Percentiles rank a stretch among this genome's conserved stretches.
These are phyloP conservation scores for Dolichotis patagonum DNA, from an alignment of 2,113 vertebrate species.

Conservation along the genomic window DNA sequence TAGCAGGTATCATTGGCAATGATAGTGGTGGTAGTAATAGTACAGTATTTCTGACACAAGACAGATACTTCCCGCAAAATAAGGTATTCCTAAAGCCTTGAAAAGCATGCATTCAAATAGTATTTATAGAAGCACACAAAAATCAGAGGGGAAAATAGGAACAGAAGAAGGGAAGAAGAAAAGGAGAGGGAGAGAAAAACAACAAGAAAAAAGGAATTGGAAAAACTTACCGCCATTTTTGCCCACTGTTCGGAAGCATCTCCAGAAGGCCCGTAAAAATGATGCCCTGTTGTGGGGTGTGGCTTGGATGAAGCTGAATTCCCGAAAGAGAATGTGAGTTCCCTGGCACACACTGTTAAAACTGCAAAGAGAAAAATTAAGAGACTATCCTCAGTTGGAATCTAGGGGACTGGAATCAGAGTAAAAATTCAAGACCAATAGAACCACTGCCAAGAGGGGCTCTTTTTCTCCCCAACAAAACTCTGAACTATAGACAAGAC, in stretches of 20 bases:
- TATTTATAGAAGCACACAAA: slow-evolving; percentile 50
- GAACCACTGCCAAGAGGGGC: slow-evolving; percentile 53
- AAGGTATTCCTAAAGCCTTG: background rate
- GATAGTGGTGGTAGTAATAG: background rate
- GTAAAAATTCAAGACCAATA: slow-evolving; percentile 56
- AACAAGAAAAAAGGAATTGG: background rate
- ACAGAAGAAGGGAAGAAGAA: background rate
- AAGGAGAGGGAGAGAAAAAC: background rate
- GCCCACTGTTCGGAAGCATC: slow-evolving; percentile 95
- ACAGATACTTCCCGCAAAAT: background rate
- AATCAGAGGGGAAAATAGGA: slow-evolving; percentile 20
- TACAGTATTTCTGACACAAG: background rate
- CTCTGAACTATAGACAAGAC: slow-evolving; percentile 53
- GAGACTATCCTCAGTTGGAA: slow-evolving; percentile 33
- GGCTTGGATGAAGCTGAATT: slow-evolving; percentile 94
- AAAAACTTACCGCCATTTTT: slow-evolving; percentile 94
- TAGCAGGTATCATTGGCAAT: background rate
- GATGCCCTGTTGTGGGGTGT: slow-evolving; percentile 95
- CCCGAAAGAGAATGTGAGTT: slow-evolving; percentile 97
- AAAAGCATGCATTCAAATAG: background rate
- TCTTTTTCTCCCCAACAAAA: slow-evolving; percentile 61
- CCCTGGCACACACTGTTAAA: slow-evolving; percentile 96
- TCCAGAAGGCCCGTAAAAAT: slow-evolving; percentile 97
- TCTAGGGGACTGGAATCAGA: slow-evolving; percentile 71
- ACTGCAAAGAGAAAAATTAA: slow-evolving; percentile 86